Base-by-base conservation (phyloP, 2,113 vertebrate species). In the Boleophthalmus pectinirostris region DNA sequence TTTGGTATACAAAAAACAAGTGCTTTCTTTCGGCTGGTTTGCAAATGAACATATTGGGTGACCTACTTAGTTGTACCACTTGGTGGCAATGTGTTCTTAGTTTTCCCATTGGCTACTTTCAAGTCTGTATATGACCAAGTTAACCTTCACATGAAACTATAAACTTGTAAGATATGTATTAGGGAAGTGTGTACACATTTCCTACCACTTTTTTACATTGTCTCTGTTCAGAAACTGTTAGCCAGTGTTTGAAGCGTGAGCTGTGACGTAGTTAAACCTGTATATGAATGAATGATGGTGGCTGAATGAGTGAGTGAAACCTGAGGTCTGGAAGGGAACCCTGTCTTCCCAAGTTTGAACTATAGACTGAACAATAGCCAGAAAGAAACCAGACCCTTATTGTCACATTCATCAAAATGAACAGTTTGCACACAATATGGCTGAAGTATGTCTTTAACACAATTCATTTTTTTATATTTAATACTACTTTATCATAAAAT, bases 401-500 rank as follows among this genome's bases (percentile, higher is more conserved):
- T 72, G 29, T 75, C 46, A 29, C 79, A 81, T 87, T 90, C 80
- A 85, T 78, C 73, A 81, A 85, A 87, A 89, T 83, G 75, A 85
- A 86, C 81, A 21, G 81, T 88, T 84, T 85, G 85, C 83, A 88
- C 83, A 83, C 77, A 60, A 75, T 87, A 71, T 70, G 82, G 78
- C 82, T 84, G 43, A 84, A 78, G 66, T 81, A 80, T 80, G 76
- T 84, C 68, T n/a, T n/a, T 82, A 80, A 82, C 86, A 79, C 87
- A 85, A 76, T 88, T 81, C 71, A 78, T 89, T 88, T 87, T 92
- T 93, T 91, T 93, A 89, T 93, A 94, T 94, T 94, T 93, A 94
- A 33, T 61, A 61, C 23, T 91, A 84, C 79, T 85, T 89, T 89
- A 93, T 91, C 85, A 81, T 82, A 85, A 21, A 93, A 93, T 93